A percentile compares a stretch with the other conserved stretches of the same genome.
These are phyloP conservation scores for Megalopta genalis DNA, from an alignment of 1,140 invertebrate species.

Conservation along the genomic window DNA sequence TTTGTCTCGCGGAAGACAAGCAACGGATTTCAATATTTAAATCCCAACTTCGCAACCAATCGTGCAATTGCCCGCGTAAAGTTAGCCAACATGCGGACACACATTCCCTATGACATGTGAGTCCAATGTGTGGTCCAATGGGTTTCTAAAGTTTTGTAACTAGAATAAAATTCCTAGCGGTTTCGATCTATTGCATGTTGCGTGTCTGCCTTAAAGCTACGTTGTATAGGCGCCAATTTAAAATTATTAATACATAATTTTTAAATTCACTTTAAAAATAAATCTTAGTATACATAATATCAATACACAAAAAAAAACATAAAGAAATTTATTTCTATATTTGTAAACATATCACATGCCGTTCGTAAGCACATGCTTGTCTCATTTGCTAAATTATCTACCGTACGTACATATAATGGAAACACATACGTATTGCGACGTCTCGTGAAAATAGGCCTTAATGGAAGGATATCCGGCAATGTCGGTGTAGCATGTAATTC, in stretches of 20 bases:
- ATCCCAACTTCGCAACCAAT: conserved; percentile 59
- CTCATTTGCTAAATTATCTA: background rate
- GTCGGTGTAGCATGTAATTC: conserved; percentile 19
- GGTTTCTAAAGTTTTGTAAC: background rate
- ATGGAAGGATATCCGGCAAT: conserved; percentile 36
- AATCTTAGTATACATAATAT: no score
- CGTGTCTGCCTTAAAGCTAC: no score
- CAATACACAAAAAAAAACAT: no score
- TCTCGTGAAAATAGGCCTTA: conserved; percentile 17
- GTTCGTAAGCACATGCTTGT: background rate
- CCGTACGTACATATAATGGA: background rate
- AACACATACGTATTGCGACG: background rate
- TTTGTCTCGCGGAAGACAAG: conserved; percentile 40
- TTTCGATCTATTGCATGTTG: background rate
- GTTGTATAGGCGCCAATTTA: no score
- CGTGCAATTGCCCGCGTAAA: background rate
- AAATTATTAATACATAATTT: no score
- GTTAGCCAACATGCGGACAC: background rate
- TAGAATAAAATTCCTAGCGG: background rate
- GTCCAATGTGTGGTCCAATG: background rate
- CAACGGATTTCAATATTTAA: conserved; percentile 68
- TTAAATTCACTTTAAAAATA: no score
- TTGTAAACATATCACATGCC: no score
- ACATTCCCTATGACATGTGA: background rate
- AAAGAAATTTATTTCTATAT: no score